Evolutionary conservation across 2,888 invertebrate species (phyloP).

Genomic region (Aethes cnicana): DNA sequence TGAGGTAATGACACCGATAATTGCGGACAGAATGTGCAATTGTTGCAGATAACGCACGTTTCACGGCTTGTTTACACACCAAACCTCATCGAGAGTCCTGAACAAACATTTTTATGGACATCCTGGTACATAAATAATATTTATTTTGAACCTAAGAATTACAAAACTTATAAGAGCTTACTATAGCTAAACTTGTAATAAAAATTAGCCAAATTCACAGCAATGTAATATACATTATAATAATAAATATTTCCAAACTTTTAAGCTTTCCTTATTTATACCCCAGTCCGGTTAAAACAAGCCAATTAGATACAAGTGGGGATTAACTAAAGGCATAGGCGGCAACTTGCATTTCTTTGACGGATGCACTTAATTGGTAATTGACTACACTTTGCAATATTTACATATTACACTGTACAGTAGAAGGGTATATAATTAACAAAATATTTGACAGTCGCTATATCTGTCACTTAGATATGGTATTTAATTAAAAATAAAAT

Average conservation of each 20-base stretch:
- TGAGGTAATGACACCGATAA: conserved; percentile 4
- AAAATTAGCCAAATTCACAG: too few species aligned
- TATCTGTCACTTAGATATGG: not conserved
- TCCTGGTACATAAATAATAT: too few species aligned
- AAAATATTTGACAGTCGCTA: too few species aligned
- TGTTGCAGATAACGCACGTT: conserved; percentile 24
- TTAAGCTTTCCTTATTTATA: not conserved
- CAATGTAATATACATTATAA: not conserved
- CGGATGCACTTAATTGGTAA: conserved; percentile 18
- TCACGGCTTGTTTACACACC: conserved; percentile 19
- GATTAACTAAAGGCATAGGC: conserved; percentile 15
- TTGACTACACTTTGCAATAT: too few species aligned
- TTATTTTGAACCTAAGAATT: too few species aligned
- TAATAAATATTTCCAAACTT: not conserved
- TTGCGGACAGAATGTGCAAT: conserved; percentile 15
- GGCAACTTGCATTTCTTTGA: conserved; percentile 15
- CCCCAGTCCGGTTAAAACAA: not conserved
- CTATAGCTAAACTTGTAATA: too few species aligned
- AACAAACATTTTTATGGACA: too few species aligned
- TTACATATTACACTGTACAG: too few species aligned
- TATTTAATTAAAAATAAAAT: conserved; percentile 12
- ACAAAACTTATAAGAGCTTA: too few species aligned
- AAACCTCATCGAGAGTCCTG: too few species aligned
- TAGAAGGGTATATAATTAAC: too few species aligned
- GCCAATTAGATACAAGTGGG: conserved; percentile 9